Percentiles rank a stretch among this genome's conserved stretches.
These are phyloP conservation scores for Colossoma macropomum DNA, from an alignment of 2,113 vertebrate genomes.

Conservation along the genomic window DNA sequence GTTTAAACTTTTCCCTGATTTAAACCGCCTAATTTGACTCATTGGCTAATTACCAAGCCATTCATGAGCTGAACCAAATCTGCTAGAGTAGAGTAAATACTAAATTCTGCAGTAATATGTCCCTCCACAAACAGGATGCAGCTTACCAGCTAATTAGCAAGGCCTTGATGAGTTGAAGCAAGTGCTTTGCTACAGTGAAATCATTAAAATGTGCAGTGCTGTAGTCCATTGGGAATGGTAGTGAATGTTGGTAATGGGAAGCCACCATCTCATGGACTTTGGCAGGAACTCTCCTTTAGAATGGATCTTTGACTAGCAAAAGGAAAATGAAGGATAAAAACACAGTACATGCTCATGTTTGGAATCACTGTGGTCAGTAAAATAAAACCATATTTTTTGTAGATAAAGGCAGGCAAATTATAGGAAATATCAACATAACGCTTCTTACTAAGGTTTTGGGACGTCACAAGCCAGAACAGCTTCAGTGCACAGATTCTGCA, in stretches of 20 bases:
- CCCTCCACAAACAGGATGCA: constrained; percentile 2
- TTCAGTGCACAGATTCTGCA: no score
- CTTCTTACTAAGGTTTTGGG: no score
- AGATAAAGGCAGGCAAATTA: no score
- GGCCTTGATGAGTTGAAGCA: constrained; percentile 5
- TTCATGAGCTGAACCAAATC: not conserved
- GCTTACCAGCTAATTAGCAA: constrained; percentile 11
- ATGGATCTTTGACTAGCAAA: no score
- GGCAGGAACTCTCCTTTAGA: not conserved
- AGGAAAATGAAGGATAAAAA: no score
- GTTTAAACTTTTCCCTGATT: not conserved
- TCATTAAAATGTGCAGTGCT: constrained; percentile 7
- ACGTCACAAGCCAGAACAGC: no score
- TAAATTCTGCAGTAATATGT: constrained; percentile 6
- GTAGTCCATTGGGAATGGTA: not conserved
- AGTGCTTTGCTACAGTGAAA: not conserved
- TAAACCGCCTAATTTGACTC: not conserved
- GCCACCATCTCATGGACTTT: not conserved
- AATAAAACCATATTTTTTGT: no score
- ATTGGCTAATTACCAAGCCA: not conserved
- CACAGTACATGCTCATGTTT: no score
- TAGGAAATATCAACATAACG: no score
- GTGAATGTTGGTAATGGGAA: not conserved
- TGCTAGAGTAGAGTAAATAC: not conserved
- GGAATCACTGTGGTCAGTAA: no score